Base-by-base conservation (phyloP, 2,113 vertebrate species). In the Ailuropoda melanoleuca region DNA sequence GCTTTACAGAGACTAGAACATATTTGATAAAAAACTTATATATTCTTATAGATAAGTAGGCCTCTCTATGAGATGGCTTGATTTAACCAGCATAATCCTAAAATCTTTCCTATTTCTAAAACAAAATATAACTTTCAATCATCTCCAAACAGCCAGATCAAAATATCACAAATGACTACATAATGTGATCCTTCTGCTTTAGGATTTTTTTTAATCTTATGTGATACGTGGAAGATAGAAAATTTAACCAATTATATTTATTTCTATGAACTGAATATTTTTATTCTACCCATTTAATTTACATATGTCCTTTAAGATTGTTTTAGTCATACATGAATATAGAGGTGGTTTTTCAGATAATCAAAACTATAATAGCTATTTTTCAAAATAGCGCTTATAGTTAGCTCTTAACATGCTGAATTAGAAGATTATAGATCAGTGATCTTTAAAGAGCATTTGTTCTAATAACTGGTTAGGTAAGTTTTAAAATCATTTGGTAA, bases 201-300 rank as follows among this genome's bases (percentile, higher is more conserved):
- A 74, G 11, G 19, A 80, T 74, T 93, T 92, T 17, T 53, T 91
- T 81, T 68, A 62, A 75, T 53, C 14, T 13, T 94, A 37, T 66
- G 46, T 95, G 21, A 74, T 64, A 68, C 80, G 15, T 88, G 68
- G 66, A 95, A 92, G 86, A 64, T 21, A 0, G 18, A 96, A 96
- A 74, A 55, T 78, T n/a, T 31, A 85, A 93, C 9, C 26, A 97
- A n/a, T 56, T 89, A 58, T 43, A 80, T 77, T 81, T 95, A 96
- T 56, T 93, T 96, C 18, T 95, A n/a, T 81, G 48, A 84, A 56
- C 18, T 39, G 82, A 70, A 1, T 8, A 83, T 92, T 95, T 86
- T 94, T 92, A 58, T 64, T 29, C 39, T 94, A 83, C 13, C 6
- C 13, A 78, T 53, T 94, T 95, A 70, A 64, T 93, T 90, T 78